phyloP scores from a whole-genome alignment of 2,888 invertebrate species.

The Drosophila koepferae region DNA sequence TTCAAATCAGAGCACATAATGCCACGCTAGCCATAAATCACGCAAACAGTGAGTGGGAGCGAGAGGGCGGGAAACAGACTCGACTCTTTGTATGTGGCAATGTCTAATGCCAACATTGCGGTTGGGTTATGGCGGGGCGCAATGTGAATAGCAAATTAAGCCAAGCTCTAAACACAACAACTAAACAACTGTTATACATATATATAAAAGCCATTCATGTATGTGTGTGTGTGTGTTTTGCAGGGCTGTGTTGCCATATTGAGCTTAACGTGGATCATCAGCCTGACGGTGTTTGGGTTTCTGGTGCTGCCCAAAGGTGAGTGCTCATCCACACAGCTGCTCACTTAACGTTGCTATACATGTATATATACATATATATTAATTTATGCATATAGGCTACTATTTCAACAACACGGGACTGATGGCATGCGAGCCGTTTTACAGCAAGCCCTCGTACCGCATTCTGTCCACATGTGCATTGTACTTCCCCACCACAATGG shows the following conservation, averaged over 20 bases:
- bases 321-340: slow-evolving; percentile 31
- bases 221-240: slow-evolving; percentile 42
- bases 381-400: slow-evolving; percentile 87
- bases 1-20: slow-evolving; percentile 64
- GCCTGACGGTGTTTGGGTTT: slow-evolving; percentile 92
- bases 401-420: slow-evolving; percentile 94
- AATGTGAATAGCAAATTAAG: slow-evolving; percentile 32
- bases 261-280: slow-evolving; percentile 93
- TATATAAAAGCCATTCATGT: background rate
- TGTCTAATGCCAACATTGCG: slow-evolving; percentile 9
- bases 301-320: slow-evolving; percentile 92
- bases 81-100: slow-evolving; percentile 20
- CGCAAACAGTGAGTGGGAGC: background rate
- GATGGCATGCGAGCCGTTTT: slow-evolving; percentile 95
- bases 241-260: slow-evolving; percentile 95
- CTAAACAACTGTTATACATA: slow-evolving; percentile 8
- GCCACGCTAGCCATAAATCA: slow-evolving; percentile 67
- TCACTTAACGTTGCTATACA: slow-evolving; percentile 11
- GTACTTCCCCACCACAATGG: slow-evolving; percentile 96
- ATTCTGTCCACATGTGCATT: slow-evolving; percentile 94
- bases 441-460: slow-evolving; percentile 89
- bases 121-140: background rate
- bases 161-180: slow-evolving; percentile 17
- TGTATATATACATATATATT: background rate
- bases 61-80: background rate